Base-by-base conservation (phyloP, 2,797 vertebrate species). In the Decapterus maruadsi region DNA sequence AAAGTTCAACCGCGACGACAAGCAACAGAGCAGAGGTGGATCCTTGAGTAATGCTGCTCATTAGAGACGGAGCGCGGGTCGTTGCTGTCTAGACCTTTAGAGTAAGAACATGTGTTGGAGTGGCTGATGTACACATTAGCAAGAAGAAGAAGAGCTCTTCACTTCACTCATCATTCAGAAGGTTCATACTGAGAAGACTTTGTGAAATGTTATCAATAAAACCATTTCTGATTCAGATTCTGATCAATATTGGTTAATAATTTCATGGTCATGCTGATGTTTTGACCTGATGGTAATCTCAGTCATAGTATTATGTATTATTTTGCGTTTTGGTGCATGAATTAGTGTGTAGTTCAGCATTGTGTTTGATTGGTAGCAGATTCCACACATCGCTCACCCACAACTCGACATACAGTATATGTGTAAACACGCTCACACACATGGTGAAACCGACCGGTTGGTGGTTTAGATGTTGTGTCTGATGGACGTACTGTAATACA, bases 41-140 rank as follows among this genome's bases (percentile, higher is more conserved):
- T 69, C 66, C 57, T 20, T 79, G 73, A 84, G 53, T 80, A 4
- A 82, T 71, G 74, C 13, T 5, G 1, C 42, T 82, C 62, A 60
- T 72, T 75, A 68, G 58, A 68, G 40, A 2, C 11, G 46, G 64
- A 4, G 4, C 72, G 54, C 19, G 34, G 16, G 40, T 68, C 36
- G 1, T 8, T 19, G 31, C 45, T 38, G 48, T 57, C 68, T 48
- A 34, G 31, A 72, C 19, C 54, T 70, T 59, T 10, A 77, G 55
- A 69, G 36, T 26, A 26, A 26, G 16, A n/a, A 22, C 26, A 53
- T 57, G 51, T 31, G 14, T 16, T 34, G 20, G 53, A 22, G 26
- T 11, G 9, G 46, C 13, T 48, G 7, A 19, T 4, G 68, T 38
- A 11, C 14, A 38, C 2, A 0, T 57, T 8, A 71, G 54, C 54